Percentiles rank a stretch among this genome's conserved stretches.
phyloP scores from a whole-genome alignment of 2,797 vertebrate species.

The Allobates femoralis region DNA sequence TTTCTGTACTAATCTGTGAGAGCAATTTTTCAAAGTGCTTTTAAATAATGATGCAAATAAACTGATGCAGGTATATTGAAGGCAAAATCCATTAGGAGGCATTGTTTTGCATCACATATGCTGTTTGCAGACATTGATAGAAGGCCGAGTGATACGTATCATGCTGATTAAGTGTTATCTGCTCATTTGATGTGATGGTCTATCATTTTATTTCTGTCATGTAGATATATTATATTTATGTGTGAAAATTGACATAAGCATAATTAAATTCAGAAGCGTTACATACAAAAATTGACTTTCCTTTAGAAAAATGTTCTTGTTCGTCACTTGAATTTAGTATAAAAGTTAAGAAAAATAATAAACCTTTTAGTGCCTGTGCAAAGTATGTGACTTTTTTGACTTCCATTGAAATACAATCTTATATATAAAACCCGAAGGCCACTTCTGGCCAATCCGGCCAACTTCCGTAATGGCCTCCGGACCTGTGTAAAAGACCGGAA shows the following conservation, averaged over 20 bases:
- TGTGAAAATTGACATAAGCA: not conserved
- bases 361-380: not conserved
- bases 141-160: slow-evolving; percentile 29
- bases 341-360: not conserved
- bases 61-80: slow-evolving; percentile 21
- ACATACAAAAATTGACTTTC: not conserved
- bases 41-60: slow-evolving; percentile 41
- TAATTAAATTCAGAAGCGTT: slow-evolving; percentile 21
- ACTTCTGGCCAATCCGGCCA: too few species aligned
- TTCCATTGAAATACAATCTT: not conserved
- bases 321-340: not conserved
- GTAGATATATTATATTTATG: slow-evolving; percentile 20
- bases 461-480: too few species aligned
- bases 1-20: slow-evolving; percentile 6
- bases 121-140: slow-evolving; percentile 17
- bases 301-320: not conserved
- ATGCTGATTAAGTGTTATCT: slow-evolving; percentile 48
- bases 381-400: not conserved
- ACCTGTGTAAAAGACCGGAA: too few species aligned
- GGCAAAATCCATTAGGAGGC: slow-evolving; percentile 27
- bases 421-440: too few species aligned
- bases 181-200: slow-evolving; percentile 18
- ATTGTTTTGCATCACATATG: slow-evolving; percentile 29
- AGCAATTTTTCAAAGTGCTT: slow-evolving; percentile 44
- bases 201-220: slow-evolving; percentile 34